Evolutionary conservation across 2,797 vertebrate genomes (phyloP), one percentile per base, ranked within the genome.

Genomic region (Molossus molossus): DNA sequence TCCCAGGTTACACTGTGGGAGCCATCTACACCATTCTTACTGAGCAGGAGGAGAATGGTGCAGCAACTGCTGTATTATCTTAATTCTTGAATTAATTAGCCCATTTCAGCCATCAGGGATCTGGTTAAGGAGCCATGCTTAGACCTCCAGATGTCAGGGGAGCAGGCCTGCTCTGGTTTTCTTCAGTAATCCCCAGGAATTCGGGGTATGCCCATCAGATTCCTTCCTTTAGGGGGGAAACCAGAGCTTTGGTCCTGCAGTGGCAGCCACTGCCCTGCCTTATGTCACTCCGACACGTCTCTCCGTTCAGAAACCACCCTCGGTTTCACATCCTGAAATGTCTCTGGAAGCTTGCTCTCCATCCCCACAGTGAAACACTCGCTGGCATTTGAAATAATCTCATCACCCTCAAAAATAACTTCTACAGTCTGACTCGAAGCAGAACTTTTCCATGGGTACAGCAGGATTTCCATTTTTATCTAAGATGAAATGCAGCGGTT

Each of bases 181-280:
- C 13, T 91, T 18, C 11, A 29, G 45, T 83, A 95, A 97, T 95
- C 80, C 94, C 84, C 25, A 82, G 86, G 93, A 98, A 97, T 94
- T 75, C 91, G 3, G 11, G 91, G 48, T 62, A 91, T 92, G 89
- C 37, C 50, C 69, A 91, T 50, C 58, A 91, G 70, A 92, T 84
- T 58, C 60, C 72, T 94, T 92, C 58, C 64, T 76, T 87, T 25
- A 50, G 33, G 60, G 80, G 76, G 62, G 60, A 48, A 86, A 94
- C 69, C 83, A 92, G 21, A 87, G 73, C 70, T 62, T 17, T 60
- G 73, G 91, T 62, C 82, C 75, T 76, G 45, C 40, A 70, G 57
- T 69, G 64, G 62, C 10, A 50, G 86, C 45, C 5, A n/a, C 69
- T 45, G 81, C 29, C 83, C 96, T 95, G 96, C 94, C 76, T 96